These are phyloP conservation scores for Orchestes rusci DNA, from an alignment of 2,888 invertebrate genomes.

Conservation along the genomic window DNA sequence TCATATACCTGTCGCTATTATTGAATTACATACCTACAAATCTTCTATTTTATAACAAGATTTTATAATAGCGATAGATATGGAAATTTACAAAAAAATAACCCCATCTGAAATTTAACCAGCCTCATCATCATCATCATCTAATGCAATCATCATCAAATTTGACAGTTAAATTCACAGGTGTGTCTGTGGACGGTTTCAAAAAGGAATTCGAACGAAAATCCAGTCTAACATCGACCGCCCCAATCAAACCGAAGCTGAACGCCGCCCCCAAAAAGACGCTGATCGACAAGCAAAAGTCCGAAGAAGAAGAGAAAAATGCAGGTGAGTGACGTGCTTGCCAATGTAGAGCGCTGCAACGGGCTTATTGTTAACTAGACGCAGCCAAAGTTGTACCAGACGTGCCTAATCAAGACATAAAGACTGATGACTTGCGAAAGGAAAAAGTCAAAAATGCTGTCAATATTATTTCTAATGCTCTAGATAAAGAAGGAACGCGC, in stretches of 20 bases:
- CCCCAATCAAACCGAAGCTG: slow-evolving; percentile 40
- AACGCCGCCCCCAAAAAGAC: slow-evolving; percentile 29
- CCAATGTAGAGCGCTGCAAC: too few relatives aligned
- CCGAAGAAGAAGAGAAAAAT: slow-evolving; percentile 29
- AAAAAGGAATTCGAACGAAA: slow-evolving; percentile 81
- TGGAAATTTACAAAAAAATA: too few relatives aligned
- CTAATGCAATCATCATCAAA: too few relatives aligned
- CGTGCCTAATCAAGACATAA: slow-evolving; percentile 20
- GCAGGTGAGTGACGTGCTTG: too few relatives aligned
- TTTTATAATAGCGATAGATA: too few relatives aligned
- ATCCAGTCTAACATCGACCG: slow-evolving; percentile 53
- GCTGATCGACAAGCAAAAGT: slow-evolving; percentile 32
- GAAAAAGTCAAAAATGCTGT: slow-evolving; percentile 60
- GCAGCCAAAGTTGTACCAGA: slow-evolving; percentile 10
- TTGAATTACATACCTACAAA: too few relatives aligned
- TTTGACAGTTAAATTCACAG: too few relatives aligned
- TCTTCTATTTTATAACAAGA: too few relatives aligned
- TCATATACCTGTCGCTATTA: too few relatives aligned
- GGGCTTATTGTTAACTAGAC: slow-evolving; percentile 6
- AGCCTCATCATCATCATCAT: too few relatives aligned
- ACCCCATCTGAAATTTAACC: too few relatives aligned
- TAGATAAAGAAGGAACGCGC: slow-evolving; percentile 45
- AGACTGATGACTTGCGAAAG: slow-evolving; percentile 45
- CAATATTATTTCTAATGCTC: slow-evolving; percentile 65
- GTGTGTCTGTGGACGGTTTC: slow-evolving; percentile 77